phyloP scores from a whole-genome alignment of 2,113 vertebrate species.

The Nyctibius bracteatus region DNA sequence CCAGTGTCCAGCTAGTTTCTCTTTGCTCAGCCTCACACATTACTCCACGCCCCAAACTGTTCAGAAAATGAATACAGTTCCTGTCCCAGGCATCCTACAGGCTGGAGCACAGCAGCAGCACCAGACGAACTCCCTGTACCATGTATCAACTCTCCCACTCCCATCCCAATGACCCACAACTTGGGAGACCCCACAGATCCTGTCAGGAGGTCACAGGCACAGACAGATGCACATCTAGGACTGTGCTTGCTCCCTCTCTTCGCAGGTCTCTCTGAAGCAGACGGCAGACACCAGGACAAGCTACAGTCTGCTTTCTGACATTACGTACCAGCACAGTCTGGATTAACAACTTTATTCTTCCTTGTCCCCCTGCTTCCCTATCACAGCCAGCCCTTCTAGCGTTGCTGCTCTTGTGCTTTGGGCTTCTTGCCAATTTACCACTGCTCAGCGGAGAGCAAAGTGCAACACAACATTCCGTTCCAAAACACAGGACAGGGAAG shows the following conservation, averaged over 20 bases:
- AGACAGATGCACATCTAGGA: neutral
- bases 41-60: neutral
- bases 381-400: neutral
- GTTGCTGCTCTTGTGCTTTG: neutral
- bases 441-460: neutral
- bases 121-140: neutral
- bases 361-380: neutral
- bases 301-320: neutral
- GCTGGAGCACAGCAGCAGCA: neutral
- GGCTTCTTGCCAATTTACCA: neutral
- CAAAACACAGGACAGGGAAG: neutral
- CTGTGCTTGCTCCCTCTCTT: neutral
- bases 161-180: neutral
- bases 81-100: neutral
- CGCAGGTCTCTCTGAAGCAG: neutral
- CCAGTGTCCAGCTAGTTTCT: neutral
- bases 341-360: neutral
- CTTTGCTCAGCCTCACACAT: rapidly evolving
- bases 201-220: neutral
- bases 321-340: neutral
- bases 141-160: rapidly evolving
- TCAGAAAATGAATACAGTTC: neutral
- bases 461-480: neutral
- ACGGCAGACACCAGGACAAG: neutral
- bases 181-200: neutral